Evolutionary conservation across 2,888 invertebrate species (phyloP), one percentile per base, ranked within the genome.

Genomic region (Sminthurinus aureus): DNA sequence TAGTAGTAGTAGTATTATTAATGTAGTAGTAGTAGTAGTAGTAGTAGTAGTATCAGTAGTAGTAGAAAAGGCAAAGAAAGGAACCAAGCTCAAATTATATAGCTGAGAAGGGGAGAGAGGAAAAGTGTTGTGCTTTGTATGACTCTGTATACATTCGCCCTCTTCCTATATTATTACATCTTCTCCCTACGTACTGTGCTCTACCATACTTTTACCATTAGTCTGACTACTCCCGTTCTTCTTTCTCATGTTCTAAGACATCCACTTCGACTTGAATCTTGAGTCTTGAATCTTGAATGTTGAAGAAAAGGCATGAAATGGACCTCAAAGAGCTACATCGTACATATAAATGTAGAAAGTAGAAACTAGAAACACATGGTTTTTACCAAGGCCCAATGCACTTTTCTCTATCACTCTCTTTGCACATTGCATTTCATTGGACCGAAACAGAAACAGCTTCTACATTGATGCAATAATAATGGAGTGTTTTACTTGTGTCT

Each of bases 391-490:
- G 58, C 9, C 58, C 58, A 58, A 58, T 58, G 58, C 58, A 58
- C 15, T 58, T 58, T 58, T 2, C 58, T 58, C 15, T 58, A 11
- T 52, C 18, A 2, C 58, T 15, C 58, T 58, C 9, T 58, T 9
- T 58, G 18, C 2, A 58, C 58, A 58, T 58, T 18, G 58, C 58
- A 58, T 13, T 13, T 11, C 52, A 52, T 18, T 58, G 15, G 58
- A 18, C 2, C 58, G 18, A 58, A 15, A 58, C 9, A 18, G 18
- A 58, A 15, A 58, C 9, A 18, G 58, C 18, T 58, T 13, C 58
- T 58, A 58, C 58, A 58, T 13, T 79, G 79, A 79, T 79, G 66
- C 79, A 79, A 79, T 79, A 79, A 79, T 79, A 64, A 79, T 79
- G 66, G 24, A 67, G 58, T 77, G 58, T 24, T 77, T 52, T 52